Evolutionary conservation across 1,140 invertebrate species (phyloP), one percentile per base, ranked within the genome.

Genomic region (Danaus plexippus): DNA sequence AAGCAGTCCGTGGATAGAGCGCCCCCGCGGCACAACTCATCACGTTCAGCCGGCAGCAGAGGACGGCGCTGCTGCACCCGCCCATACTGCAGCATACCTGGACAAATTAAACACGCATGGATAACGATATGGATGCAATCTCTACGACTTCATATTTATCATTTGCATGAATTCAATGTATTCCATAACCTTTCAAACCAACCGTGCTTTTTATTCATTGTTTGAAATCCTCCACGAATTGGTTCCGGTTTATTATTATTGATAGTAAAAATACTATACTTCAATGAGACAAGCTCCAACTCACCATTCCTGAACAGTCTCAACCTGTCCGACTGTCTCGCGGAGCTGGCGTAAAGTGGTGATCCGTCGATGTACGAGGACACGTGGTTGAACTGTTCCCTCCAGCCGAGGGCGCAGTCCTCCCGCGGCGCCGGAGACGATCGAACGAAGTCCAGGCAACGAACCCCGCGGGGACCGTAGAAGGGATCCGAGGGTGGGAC

Each of bases 291-390:
- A 46, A 52, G 32, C 49, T 13, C 12, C 41, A 44, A 9, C 67
- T 81, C 64, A 88, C 94, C 93, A 71, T 92, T 91, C 44, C 91
- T 90, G 67, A 93, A 94, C 2, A 93, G 76, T 46, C 94, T 79
- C 0, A 95, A 87, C 59, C 90, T 91, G 58, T 94, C 91, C 1
- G 94, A 92, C 50, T 94, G 92, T 46, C 92, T 89, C 11, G 92
- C 90, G 46, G 92, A 94, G 76, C 94, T 97, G 46, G 96, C 96
- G 77, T 99, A 99, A 9, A 99, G 90, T 22, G 93, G 94, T 0
- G 97, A 98, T 1, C 90, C 97, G 75, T 99, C 97, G 11, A 99
- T 90, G 71, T 91, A 99, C 4, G 95, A 92, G 0, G 97, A 98
- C 10, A 96, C 91, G 77, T 95, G 93, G 64, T 93, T 92, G 43